A percentile compares a stretch with the other conserved stretches of the same genome.
Conservation (phyloP, 2,888 invertebrate species). For the Drosophila multiciliata region DNA sequence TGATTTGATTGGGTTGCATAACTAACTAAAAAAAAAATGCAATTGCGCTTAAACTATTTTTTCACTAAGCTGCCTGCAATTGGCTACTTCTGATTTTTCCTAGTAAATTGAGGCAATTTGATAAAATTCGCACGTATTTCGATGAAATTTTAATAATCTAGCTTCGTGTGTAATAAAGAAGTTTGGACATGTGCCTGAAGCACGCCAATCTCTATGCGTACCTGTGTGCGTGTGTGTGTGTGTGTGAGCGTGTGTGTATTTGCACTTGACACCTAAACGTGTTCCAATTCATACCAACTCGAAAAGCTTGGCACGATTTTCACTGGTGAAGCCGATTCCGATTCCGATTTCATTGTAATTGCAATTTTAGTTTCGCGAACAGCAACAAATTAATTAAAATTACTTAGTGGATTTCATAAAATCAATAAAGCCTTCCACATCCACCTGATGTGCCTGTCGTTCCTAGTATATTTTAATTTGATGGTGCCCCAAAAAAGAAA, state of each 20-base stretch:
- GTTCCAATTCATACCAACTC: not conserved
- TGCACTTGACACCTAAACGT: constrained; percentile 33
- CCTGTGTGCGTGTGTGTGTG: constrained; percentile 2
- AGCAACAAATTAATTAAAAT: constrained; percentile 72
- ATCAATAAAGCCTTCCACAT: constrained; percentile 26
- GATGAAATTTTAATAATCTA: constrained; percentile 72
- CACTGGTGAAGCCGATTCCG: constrained; percentile 44
- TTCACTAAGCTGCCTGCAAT: not conserved
- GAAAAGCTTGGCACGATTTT: constrained; percentile 27
- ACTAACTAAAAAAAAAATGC: not conserved
- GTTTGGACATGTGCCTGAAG: constrained; percentile 52
- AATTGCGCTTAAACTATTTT: not conserved
- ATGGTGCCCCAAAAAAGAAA: constrained; percentile 45
- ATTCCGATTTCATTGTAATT: constrained; percentile 62
- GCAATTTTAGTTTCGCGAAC: constrained; percentile 48
- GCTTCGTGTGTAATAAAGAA: constrained; percentile 62
- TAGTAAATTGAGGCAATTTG: constrained; percentile 31
- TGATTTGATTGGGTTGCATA: not conserved
- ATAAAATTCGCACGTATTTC: constrained; percentile 67
- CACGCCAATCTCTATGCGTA: constrained; percentile 7
- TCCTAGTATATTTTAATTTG: constrained; percentile 61
- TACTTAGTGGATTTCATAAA: constrained; percentile 48
- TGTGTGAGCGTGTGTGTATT: not conserved
- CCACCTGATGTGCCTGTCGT: constrained; percentile 36
- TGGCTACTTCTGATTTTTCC: not conserved